Evolutionary conservation across 1,140 invertebrate genomes (phyloP).

Genomic region (Hyles euphorbiae): DNA sequence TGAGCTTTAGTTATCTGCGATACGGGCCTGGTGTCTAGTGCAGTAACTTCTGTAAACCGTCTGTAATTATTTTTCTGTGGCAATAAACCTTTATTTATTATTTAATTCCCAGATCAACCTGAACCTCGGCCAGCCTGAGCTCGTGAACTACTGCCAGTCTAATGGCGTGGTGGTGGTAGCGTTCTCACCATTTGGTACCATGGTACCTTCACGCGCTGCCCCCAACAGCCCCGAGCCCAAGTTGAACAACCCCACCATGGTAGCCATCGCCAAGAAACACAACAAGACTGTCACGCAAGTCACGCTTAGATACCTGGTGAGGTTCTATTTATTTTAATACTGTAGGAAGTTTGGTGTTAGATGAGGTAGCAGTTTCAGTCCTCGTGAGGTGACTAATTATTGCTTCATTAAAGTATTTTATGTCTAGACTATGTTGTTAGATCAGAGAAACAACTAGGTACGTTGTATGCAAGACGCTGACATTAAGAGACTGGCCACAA

Average conservation of each 20-base stretch:
- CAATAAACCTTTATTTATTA: too few relatives aligned
- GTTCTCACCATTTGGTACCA: slow-evolving; percentile 86
- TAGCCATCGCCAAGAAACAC: slow-evolving; percentile 80
- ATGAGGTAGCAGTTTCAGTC: too few relatives aligned
- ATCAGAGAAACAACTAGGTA: too few relatives aligned
- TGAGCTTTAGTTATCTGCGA: too few relatives aligned
- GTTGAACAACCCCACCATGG: slow-evolving; percentile 79
- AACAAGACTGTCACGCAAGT: slow-evolving; percentile 84
- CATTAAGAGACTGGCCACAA: too few relatives aligned
- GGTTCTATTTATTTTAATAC: slow-evolving; percentile 9
- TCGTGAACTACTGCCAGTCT: slow-evolving; percentile 83
- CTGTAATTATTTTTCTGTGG: too few relatives aligned
- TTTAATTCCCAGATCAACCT: slow-evolving; percentile 70
- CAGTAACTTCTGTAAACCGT: too few relatives aligned
- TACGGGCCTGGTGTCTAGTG: too few relatives aligned
- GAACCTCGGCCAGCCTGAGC: slow-evolving; percentile 83
- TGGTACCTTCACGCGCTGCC: slow-evolving; percentile 76
- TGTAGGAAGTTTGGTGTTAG: not conserved
- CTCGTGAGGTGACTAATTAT: too few relatives aligned
- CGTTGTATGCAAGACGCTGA: too few relatives aligned
- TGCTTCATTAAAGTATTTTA: too few relatives aligned
- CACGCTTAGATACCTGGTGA: slow-evolving; percentile 79
- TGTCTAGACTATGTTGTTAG: too few relatives aligned
- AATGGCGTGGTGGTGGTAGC: slow-evolving; percentile 83
- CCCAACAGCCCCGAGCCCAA: slow-evolving; percentile 77